phyloP scores from a whole-genome alignment of 2,113 vertebrate species.

The human region GRCh38 chr2:158368501-158369000 shows the following conservation, averaged over 20 bases:
- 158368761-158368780: slow-evolving; percentile 5
- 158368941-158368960: slow-evolving; percentile 26
- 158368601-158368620: slow-evolving; percentile 43
- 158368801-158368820: background rate
- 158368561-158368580: slow-evolving; percentile 17
- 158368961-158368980: slow-evolving; percentile 37
- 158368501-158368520: slow-evolving; percentile 42
- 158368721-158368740: slow-evolving; percentile 35
- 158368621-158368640: slow-evolving; percentile 45
- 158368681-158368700: background rate
- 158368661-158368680: background rate
- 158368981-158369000: slow-evolving; percentile 25
- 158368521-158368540: slow-evolving; percentile 35
- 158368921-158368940: slow-evolving; percentile 36
- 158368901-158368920: slow-evolving; percentile 35
- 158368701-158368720: slow-evolving; percentile 5
- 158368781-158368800: background rate
- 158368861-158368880: slow-evolving; percentile 20
- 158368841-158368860: slow-evolving; percentile 25
- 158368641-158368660: background rate
- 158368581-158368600: slow-evolving; percentile 50
- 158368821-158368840: background rate
- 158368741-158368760: slow-evolving; percentile 36
- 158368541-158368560: slow-evolving; percentile 55
- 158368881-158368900: slow-evolving; percentile 1